Evolutionary conservation across 2,888 invertebrate species (phyloP), one percentile per base, ranked within the genome.

Genomic region (Ophonus ardosiacus): DNA sequence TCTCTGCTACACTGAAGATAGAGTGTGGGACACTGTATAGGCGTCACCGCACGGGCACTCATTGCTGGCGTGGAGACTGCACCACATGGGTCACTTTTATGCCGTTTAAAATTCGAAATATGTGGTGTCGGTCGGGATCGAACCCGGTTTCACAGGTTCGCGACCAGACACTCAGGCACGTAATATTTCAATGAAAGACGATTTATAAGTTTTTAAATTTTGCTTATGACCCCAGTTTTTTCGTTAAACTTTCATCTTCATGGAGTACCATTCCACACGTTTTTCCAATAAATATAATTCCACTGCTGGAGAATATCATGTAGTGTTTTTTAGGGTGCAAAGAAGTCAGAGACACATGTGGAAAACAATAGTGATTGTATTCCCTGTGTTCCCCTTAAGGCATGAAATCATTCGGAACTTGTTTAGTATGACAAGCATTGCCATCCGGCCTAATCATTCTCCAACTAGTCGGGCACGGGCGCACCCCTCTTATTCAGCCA

Each of bases 361-460:
- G 40, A 74, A 68, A 74, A 74, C 71, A 74, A 43, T 74, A 43
- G 40, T 68, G 38, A 68, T 40, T 38, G 0, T 18, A 43, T 10
- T n/a, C 17, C 71, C 71, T 43, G 13, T 15, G n/a, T 24, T 68
- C 43, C 43, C 71, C 71, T 43, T n/a, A 17, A 43, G 43, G 8
- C 17, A 40, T 24, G 68, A 68, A 68, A 24, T 40, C 68, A 40
- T 68, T 68, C n/a, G 4, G 7, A 31, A 65, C 68, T 68, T 68
- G 68, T 68, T 68, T 68, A 68, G n/a, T 68, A 38, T 68, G n/a
- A 68, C 31, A 31, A 31, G 31, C 31, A 31, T 31, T 31, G 31
- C 31, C 38, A 68, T 68, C 15, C 68, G 17, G 40, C 71, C 71
- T 43, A 74, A 74, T 74, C 71, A 74, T 74, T 74, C 43, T 74